Conservation (phyloP, 2,888 invertebrate genomes). For the Smittia aterrima region DNA sequence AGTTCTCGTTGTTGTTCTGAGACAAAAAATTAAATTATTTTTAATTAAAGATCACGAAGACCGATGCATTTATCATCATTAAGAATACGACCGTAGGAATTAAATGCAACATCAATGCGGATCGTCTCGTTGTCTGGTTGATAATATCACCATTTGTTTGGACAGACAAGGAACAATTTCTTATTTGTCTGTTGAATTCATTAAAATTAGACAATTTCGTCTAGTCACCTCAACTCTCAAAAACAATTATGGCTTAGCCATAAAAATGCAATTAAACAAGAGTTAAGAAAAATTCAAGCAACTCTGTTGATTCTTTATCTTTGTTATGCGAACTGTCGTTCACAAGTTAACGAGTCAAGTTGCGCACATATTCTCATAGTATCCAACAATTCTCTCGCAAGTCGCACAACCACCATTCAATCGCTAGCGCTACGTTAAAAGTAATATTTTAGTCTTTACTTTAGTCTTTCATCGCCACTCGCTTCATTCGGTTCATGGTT, state of each 20-base stretch:
- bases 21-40: constrained; percentile 4
- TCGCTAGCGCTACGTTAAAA: constrained; percentile 8
- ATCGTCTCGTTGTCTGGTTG: neutral
- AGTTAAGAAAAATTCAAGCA: neutral
- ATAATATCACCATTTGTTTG: neutral
- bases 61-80: neutral
- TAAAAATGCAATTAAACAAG: no score
- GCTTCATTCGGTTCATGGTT: constrained; percentile 16
- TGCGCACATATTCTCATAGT: constrained; percentile 16
- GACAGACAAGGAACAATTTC: neutral
- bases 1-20: neutral
- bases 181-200: no score
- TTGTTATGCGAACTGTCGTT: neutral
- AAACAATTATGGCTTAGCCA: no score
- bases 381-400: neutral
- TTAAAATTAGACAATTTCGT: no score
- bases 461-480: constrained; percentile 35
- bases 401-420: constrained; percentile 7
- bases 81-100: neutral
- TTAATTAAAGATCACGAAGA: constrained; percentile 14
- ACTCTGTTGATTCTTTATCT: neutral
- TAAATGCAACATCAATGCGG: neutral
- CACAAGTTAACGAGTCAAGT: neutral
- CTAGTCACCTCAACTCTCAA: no score
- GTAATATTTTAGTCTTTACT: constrained; percentile 22